Percentiles rank a stretch among this genome's conserved stretches.
These are phyloP conservation scores for Prionailurus bengalensis DNA, from an alignment of 2,113 vertebrate species.

Conservation along the genomic window DNA sequence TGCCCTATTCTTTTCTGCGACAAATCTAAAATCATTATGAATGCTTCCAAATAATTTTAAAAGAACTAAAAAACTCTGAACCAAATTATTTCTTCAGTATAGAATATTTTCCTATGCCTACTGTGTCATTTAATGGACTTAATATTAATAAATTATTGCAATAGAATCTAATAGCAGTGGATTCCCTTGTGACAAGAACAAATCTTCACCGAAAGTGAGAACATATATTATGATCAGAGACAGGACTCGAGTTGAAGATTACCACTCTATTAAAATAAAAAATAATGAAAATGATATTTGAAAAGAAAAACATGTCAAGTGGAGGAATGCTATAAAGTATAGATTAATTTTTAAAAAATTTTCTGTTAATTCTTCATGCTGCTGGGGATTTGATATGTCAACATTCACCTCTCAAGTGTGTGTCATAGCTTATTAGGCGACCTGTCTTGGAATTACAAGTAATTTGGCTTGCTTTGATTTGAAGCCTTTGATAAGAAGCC, in stretches of 20 bases:
- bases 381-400: slow-evolving; percentile 31
- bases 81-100: slow-evolving; percentile 57
- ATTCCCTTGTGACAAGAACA: slow-evolving; percentile 85
- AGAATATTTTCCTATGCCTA: slow-evolving; percentile 57
- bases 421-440: background rate
- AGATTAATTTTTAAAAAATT: slow-evolving; percentile 1
- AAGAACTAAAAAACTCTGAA: slow-evolving; percentile 61
- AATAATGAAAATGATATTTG: slow-evolving; percentile 84
- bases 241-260: slow-evolving; percentile 84
- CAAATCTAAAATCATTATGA: slow-evolving; percentile 52
- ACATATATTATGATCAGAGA: slow-evolving; percentile 87
- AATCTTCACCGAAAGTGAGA: slow-evolving; percentile 86
- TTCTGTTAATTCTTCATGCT: slow-evolving; percentile 69
- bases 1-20: slow-evolving; percentile 63
- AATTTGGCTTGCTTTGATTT: slow-evolving; percentile 65
- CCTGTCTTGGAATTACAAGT: background rate
- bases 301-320: slow-evolving; percentile 83
- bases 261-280: slow-evolving; percentile 87
- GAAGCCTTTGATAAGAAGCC: background rate
- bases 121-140: slow-evolving; percentile 82
- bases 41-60: slow-evolving; percentile 74
- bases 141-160: slow-evolving; percentile 87
- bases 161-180: slow-evolving; percentile 82
- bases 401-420: slow-evolving; percentile 21
- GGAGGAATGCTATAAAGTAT: slow-evolving; percentile 68